Base-by-base conservation (phyloP, 2,888 invertebrate genomes). In the Mimumesa dahlbomi region DNA sequence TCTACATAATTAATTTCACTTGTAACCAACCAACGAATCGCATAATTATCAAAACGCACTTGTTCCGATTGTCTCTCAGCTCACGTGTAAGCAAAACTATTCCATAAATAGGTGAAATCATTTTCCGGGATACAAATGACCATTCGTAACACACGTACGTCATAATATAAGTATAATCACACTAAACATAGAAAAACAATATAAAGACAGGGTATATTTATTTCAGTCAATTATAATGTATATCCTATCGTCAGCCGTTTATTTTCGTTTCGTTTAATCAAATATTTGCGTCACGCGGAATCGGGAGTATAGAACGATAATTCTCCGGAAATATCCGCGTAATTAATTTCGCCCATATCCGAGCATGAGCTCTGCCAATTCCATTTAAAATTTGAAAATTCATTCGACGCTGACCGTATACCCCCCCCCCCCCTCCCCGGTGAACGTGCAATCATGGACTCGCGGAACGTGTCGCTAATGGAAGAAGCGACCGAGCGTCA, bases 301-400 rank as follows among this genome's bases (percentile, higher is more conserved):
- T 4, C 34, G 34, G 9, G 9, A 7, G 34, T n/a, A n/a, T 34
- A 34, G n/a, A 9, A n/a, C 46, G 46, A 31, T 25, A 29, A 11
- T n/a, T 19, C 18, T 19, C 38, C 48, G n/a, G 31, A 38, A 25
- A 38, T 16, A 31, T 45, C 7, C 29, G 43, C 29, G 42, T 56
- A 76, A 77, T 68, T 75, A 75, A 64, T 77, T 52, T 31, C 36
- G 34, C 36, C 56, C 5, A 7, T 18, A 36, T 48, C n/a, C 42
- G 6, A 34, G 42, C 48, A 59, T 29, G 25, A 49, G 34, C 62
- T 42, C 46, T 22, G 53, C 53, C 53, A 67, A 54, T 67, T 62
- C 42, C 50, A 61, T 64, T 66, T 49, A 66, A 66, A 77, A 58
- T 62, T 73, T 42, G 36, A 43, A 69, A 77, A 76, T 66, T 65